Evolutionary conservation across 2,797 vertebrate genomes (phyloP).

Genomic region (Rhinophrynus dorsalis): DNA sequence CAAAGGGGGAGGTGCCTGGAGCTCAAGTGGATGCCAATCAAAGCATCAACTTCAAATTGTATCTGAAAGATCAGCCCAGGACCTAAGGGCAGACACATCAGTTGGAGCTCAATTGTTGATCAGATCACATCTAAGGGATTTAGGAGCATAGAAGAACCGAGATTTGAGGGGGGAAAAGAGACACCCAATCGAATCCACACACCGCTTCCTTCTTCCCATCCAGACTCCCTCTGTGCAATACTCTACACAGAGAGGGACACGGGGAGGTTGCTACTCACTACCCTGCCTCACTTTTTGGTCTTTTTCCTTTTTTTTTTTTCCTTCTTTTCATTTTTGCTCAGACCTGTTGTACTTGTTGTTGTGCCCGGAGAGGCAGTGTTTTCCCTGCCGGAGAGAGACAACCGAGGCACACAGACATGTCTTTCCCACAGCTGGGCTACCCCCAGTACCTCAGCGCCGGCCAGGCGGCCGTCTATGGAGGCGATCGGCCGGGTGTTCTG

Average conservation of each 20-base stretch:
- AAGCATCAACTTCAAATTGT: constrained; percentile 99
- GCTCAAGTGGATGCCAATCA: constrained; percentile 96
- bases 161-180: constrained; percentile 59
- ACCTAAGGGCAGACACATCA: constrained; percentile 95
- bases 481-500: constrained; percentile 85
- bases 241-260: constrained; percentile 1
- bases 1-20: constrained; percentile 84
- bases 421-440: constrained; percentile 96
- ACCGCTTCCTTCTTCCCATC: constrained; percentile 11
- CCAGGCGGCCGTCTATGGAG: constrained; percentile 87
- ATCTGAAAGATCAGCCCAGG: constrained; percentile 95
- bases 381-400: constrained; percentile 45
- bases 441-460: constrained; percentile 93
- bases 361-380: constrained; percentile 29
- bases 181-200: constrained; percentile 57
- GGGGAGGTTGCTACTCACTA: neutral
- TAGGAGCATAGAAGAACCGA: constrained; percentile 82
- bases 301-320: constrained; percentile 43
- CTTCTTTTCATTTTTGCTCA: constrained; percentile 37
- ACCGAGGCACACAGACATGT: constrained; percentile 74
- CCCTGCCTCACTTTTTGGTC: neutral
- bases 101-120: constrained; percentile 97
- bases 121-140: constrained; percentile 95
- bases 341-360: constrained; percentile 41
- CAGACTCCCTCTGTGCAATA: constrained; percentile 46